phyloP scores from a whole-genome alignment of 2,797 vertebrate species.

The Eupleurogrammus muticus region DNA sequence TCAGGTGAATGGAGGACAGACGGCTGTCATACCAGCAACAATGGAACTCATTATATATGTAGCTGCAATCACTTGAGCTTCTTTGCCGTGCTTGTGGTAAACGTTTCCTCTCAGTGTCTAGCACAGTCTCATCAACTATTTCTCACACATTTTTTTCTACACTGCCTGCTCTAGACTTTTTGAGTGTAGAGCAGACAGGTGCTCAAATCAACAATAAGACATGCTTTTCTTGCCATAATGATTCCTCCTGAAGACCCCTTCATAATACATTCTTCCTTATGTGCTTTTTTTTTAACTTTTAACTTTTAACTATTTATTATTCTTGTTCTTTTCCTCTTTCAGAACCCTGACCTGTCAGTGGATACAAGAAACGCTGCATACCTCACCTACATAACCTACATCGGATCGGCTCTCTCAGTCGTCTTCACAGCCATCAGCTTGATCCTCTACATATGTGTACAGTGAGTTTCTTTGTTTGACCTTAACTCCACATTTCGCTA shows the following conservation, averaged over 20 bases:
- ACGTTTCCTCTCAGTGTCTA: not conserved
- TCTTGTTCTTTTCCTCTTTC: conserved; percentile 1
- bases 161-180: no score
- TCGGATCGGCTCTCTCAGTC: conserved; percentile 77
- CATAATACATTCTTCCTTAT: no score
- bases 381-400: conserved; percentile 75
- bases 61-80: conserved; percentile 84
- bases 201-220: no score
- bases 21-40: conserved; percentile 57
- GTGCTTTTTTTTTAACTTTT: no score
- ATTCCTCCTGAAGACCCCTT: no score
- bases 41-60: conserved; percentile 56
- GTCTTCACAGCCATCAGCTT: conserved; percentile 73
- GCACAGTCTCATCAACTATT: not conserved
- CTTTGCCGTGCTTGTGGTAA: conserved; percentile 86
- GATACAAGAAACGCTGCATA: conserved; percentile 17
- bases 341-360: conserved; percentile 66
- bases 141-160: not conserved
- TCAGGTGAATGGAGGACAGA: conserved; percentile 75
- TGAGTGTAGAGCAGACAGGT: no score
- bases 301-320: no score
- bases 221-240: no score
- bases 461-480: conserved; percentile 64
- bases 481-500: no score
- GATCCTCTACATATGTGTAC: conserved; percentile 67